Evolutionary conservation across 2,797 vertebrate genomes (phyloP).

Genomic region (Neosilurus mollespiculum): DNA sequence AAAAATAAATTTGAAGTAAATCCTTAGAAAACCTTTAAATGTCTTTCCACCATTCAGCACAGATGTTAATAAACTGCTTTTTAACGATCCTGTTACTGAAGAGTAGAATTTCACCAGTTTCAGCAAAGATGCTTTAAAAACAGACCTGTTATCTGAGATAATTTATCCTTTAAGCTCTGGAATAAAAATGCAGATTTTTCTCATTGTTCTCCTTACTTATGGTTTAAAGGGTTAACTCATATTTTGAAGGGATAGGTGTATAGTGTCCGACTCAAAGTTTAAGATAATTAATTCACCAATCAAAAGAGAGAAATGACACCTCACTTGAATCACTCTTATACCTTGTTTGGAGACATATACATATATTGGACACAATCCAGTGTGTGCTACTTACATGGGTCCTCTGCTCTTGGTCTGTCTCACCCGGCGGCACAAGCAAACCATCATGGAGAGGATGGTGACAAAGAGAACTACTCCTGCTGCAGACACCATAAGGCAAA

Average conservation of each 20-base stretch:
- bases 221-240: too few relatives aligned
- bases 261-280: background rate
- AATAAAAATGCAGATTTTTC: too few relatives aligned
- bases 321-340: background rate
- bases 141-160: background rate
- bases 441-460: conserved; percentile 63
- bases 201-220: too few relatives aligned
- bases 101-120: background rate
- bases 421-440: conserved; percentile 67
- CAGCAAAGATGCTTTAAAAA: background rate
- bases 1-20: background rate
- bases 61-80: background rate
- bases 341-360: background rate
- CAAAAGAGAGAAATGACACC: background rate
- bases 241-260: background rate
- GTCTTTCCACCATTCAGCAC: background rate
- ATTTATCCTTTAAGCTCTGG: too few relatives aligned
- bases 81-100: background rate
- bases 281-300: background rate
- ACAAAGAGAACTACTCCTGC: conserved; percentile 59
- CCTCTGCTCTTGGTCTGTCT: conserved; percentile 69
- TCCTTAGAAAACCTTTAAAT: background rate
- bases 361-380: background rate
- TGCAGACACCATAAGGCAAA: conserved; percentile 61
- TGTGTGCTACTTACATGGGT: conserved; percentile 74